Evolutionary conservation across 35 echinoderm and acorn worm genomes (phyloP).

Genomic region (Anneissia japonica): DNA sequence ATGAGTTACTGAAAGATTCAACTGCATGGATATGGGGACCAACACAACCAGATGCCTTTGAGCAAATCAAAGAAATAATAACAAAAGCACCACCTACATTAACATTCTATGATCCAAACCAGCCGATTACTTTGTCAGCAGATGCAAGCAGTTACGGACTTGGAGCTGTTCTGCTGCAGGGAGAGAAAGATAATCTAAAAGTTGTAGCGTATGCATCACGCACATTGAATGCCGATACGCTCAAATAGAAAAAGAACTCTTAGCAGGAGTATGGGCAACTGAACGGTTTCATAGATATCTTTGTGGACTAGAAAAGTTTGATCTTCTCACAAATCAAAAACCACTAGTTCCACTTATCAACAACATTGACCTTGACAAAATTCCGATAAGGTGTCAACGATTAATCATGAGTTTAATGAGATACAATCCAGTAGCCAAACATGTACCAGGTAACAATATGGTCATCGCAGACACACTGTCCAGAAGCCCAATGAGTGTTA

Average conservation of each 20-base stretch:
- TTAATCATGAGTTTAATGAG: conserved; percentile 43
- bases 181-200: conserved; percentile 3
- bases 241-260: conserved; percentile 50
- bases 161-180: conserved; percentile 35
- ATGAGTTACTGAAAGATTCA: not conserved
- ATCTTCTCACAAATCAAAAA: conserved; percentile 49
- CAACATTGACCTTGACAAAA: conserved; percentile 28
- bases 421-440: conserved; percentile 1
- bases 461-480: conserved; percentile 28
- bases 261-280: conserved; percentile 38
- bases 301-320: conserved; percentile 34
- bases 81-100: conserved; percentile 8
- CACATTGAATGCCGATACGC: conserved; percentile 41
- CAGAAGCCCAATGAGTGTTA: not conserved
- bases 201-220: conserved; percentile 10
- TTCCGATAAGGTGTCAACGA: conserved; percentile 44
- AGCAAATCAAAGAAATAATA: conserved; percentile 14
- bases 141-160: conserved; percentile 17
- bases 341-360: conserved; percentile 41
- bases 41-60: not conserved
- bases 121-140: conserved; percentile 15
- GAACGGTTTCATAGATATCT: conserved; percentile 45
- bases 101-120: conserved; percentile 29
- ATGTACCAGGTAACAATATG: conserved; percentile 15
- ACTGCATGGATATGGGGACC: not conserved